Evolutionary conservation across 2,888 invertebrate species (phyloP).

Genomic region (Heliconius charithonia): DNA sequence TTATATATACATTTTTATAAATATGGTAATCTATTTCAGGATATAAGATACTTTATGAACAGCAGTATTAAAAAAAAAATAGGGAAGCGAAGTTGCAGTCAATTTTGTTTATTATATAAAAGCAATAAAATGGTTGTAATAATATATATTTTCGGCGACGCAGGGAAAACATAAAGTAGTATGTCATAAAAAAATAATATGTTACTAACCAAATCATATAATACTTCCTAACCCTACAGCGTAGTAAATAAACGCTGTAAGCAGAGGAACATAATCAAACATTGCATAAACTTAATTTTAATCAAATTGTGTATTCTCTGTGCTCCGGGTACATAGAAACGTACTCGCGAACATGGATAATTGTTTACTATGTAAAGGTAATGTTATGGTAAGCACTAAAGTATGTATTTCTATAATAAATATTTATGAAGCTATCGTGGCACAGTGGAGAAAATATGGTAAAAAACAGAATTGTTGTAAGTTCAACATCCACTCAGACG

Average conservation of each 20-base stretch:
- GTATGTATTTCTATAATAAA: background rate
- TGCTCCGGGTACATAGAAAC: background rate
- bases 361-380: background rate
- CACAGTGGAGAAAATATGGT: background rate
- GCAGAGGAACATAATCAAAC: background rate
- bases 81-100: no score
- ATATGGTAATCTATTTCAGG: no score
- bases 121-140: no score
- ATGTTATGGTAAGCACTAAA: background rate
- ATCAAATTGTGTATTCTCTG: slow-evolving; percentile 17
- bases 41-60: no score
- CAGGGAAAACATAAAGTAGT: no score
- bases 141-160: no score
- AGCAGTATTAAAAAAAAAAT: no score
- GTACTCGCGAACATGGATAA: background rate
- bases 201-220: background rate
- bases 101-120: no score
- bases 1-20: no score
- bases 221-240: no score
- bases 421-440: background rate
- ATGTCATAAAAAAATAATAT: no score
- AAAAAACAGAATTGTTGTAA: background rate
- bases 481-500: background rate
- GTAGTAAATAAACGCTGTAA: no score
- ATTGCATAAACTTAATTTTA: slow-evolving; percentile 19